These are phyloP conservation scores for Podarcis cretensis DNA, from an alignment of 2,113 vertebrate genomes.

Conservation along the genomic window DNA sequence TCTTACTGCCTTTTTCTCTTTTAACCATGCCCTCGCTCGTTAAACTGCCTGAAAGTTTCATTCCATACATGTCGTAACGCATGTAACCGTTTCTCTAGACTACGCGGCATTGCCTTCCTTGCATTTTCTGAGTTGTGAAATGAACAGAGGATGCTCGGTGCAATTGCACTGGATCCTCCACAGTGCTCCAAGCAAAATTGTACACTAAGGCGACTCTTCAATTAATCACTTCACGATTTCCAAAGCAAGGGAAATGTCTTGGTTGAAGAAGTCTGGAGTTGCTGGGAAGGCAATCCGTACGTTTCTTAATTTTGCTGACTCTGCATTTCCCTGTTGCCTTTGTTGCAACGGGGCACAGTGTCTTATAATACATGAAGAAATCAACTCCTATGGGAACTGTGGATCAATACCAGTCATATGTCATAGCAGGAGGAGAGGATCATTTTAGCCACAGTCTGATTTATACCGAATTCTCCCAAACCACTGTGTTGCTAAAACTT, in stretches of 20 bases:
- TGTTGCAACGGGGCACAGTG: neutral
- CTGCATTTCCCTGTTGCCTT: neutral
- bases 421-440: neutral
- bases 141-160: neutral
- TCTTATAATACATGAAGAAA: neutral
- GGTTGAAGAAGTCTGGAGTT: neutral
- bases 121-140: neutral
- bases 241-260: neutral
- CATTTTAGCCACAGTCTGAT: accelerated
- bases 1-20: neutral
- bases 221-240: neutral
- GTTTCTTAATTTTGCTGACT: neutral
- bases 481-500: neutral
- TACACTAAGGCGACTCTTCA: neutral
- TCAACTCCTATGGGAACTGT: neutral
- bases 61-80: neutral
- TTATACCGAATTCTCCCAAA: neutral
- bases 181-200: neutral
- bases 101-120: too few relatives aligned
- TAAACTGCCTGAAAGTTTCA: neutral
- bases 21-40: neutral
- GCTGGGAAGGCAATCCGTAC: neutral
- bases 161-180: neutral
- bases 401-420: neutral
- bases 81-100: neutral